Percentiles rank a stretch among this genome's conserved stretches.
Conservation (phyloP, 2,888 invertebrate genomes). For the Drosophila glabriapex region DNA sequence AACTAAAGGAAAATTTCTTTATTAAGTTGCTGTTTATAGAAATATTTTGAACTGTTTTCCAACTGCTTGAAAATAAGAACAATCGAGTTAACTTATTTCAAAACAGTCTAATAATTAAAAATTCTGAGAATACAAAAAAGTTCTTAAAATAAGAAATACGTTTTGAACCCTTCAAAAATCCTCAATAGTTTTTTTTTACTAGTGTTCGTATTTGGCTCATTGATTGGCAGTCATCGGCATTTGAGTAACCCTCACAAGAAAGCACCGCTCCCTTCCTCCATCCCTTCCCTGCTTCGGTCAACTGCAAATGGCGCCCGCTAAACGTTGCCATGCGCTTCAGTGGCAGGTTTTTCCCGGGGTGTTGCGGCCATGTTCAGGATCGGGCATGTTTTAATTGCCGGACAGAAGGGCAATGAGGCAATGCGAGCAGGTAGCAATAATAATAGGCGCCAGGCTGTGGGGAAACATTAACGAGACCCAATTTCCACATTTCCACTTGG, state of each 20-base stretch:
- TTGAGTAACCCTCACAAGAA: constrained; percentile 28
- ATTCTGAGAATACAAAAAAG: not conserved
- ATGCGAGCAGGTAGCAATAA: constrained; percentile 53
- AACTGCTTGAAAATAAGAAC: not conserved
- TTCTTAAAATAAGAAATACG: not conserved
- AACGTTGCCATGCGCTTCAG: constrained; percentile 78
- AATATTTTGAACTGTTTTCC: not conserved
- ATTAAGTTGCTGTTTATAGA: not conserved
- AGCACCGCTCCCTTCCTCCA: not conserved
- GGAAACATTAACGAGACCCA: constrained; percentile 44
- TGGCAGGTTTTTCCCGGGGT: constrained; percentile 37
- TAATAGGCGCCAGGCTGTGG: constrained; percentile 43
- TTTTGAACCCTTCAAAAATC: not conserved
- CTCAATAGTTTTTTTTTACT: not conserved
- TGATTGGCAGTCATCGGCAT: constrained; percentile 35
- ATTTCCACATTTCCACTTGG: constrained; percentile 14
- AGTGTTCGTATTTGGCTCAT: constrained; percentile 1
- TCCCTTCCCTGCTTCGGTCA: not conserved
- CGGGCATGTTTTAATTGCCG: constrained; percentile 64
- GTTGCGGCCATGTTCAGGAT: constrained; percentile 55
- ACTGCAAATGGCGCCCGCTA: constrained; percentile 74
- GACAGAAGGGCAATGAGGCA: constrained; percentile 43
- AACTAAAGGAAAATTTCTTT: too few relatives aligned
- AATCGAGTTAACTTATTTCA: not conserved
- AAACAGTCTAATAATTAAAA: not conserved